A percentile compares a stretch with the other conserved stretches of the same genome.
Conservation (phyloP, 2,797 vertebrate species). For the Pyrocephalus nanus region DNA sequence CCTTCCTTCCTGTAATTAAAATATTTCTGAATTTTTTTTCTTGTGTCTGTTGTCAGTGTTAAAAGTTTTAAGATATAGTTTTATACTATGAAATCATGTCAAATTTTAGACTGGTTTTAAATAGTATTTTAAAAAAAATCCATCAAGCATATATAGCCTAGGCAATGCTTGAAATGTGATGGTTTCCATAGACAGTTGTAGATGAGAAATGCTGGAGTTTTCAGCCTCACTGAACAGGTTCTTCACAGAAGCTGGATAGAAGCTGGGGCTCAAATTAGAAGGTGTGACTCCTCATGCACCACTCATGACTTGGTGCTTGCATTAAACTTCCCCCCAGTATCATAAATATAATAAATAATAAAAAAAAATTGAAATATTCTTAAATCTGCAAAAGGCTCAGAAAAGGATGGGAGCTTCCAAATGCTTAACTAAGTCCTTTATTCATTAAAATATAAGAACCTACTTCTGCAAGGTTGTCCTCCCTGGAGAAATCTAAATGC, state of each 20-base stretch:
- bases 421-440: background rate
- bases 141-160: background rate
- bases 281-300: background rate
- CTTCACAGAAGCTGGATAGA: background rate
- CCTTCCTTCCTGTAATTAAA: background rate
- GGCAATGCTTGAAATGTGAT: background rate
- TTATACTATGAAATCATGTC: background rate
- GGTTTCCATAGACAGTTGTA: background rate
- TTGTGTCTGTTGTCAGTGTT: background rate
- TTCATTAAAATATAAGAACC: background rate
- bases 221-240: background rate
- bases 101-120: conserved; percentile 20
- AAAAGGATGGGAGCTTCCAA: background rate
- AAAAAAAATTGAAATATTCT: background rate
- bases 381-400: background rate
- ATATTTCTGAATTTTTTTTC: background rate
- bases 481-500: background rate
- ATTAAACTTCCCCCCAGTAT: background rate
- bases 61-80: background rate
- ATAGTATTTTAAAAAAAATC: background rate
- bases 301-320: background rate
- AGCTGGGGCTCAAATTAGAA: background rate
- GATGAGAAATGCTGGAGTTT: background rate
- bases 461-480: background rate
- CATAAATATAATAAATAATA: background rate